A percentile compares a stretch with the other conserved stretches of the same genome.
These are phyloP conservation scores for Luscinia megarhynchos DNA, from an alignment of 2,797 vertebrate species.

Conservation along the genomic window DNA sequence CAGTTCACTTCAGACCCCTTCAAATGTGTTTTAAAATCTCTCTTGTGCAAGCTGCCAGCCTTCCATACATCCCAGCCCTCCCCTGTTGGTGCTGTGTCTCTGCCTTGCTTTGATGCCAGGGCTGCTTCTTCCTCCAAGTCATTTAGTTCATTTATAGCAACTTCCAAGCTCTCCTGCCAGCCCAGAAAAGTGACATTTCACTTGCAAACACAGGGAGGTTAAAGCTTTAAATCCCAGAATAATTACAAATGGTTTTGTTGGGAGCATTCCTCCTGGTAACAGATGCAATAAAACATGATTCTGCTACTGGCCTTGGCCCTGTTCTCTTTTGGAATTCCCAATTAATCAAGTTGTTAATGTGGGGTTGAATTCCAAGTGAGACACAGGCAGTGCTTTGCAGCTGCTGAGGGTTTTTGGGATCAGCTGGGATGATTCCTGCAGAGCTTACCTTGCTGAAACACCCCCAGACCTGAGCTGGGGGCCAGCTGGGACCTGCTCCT, in stretches of 20 bases:
- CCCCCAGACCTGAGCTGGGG: background rate
- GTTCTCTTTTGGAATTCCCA: background rate
- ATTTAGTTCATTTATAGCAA: background rate
- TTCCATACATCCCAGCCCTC: background rate
- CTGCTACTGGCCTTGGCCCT: background rate
- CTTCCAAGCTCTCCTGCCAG: background rate
- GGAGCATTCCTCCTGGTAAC: background rate
- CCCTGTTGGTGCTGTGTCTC: background rate
- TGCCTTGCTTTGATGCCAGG: background rate
- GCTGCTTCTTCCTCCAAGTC: background rate
- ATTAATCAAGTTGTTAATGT: background rate
- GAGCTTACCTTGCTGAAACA: background rate
- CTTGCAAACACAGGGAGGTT: background rate
- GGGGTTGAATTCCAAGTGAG: background rate
- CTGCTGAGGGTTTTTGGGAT: background rate
- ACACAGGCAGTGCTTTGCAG: background rate
- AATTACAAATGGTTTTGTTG: background rate
- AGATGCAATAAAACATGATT: background rate
- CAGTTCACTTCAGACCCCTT: background rate
- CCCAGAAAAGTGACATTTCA: background rate
- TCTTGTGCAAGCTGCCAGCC: background rate
- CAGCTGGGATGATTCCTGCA: background rate
- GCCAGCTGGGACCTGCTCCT: accelerated
- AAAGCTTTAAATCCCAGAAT: background rate
- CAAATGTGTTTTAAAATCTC: background rate